These are phyloP conservation scores for Eupithecia subfuscata DNA, from an alignment of 2,888 invertebrate species.

Conservation along the genomic window DNA sequence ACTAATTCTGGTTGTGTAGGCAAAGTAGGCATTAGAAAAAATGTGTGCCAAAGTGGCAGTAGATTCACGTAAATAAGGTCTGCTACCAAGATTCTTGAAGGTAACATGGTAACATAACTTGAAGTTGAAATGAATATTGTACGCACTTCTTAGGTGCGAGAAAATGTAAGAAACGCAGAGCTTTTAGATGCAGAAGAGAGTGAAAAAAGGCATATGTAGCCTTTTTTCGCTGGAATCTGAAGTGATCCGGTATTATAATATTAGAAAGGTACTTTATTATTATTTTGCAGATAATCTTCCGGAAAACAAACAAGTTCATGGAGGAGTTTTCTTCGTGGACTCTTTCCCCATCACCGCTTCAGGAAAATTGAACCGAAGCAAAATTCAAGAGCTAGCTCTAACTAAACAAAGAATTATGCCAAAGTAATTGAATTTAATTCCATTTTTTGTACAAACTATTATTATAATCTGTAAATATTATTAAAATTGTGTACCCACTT, in stretches of 20 bases:
- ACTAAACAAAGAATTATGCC: neutral
- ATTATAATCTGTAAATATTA: neutral
- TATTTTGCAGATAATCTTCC: conserved; percentile 3
- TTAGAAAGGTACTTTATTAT: neutral
- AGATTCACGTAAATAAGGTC: neutral
- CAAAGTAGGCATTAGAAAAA: too few species aligned
- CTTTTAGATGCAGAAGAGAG: neutral
- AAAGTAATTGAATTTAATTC: neutral
- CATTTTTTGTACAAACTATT: neutral
- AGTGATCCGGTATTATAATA: neutral
- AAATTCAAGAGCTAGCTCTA: neutral
- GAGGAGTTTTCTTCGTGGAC: neutral
- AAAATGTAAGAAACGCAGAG: neutral
- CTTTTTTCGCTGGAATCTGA: neutral
- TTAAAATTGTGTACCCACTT: neutral
- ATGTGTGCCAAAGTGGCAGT: neutral
- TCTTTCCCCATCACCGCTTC: neutral
- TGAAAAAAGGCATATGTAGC: neutral
- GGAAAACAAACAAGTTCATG: conserved; percentile 4
- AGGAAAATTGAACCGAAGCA: neutral
- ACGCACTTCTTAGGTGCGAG: neutral
- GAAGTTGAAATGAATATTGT: neutral
- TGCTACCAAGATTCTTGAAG: too few species aligned
- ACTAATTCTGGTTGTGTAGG: neutral
- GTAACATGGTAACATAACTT: too few species aligned